A percentile compares a stretch with the other conserved stretches of the same genome.
These are phyloP conservation scores for Sebastes reedi DNA, from an alignment of 2,797 vertebrate genomes.

Conservation along the genomic window DNA sequence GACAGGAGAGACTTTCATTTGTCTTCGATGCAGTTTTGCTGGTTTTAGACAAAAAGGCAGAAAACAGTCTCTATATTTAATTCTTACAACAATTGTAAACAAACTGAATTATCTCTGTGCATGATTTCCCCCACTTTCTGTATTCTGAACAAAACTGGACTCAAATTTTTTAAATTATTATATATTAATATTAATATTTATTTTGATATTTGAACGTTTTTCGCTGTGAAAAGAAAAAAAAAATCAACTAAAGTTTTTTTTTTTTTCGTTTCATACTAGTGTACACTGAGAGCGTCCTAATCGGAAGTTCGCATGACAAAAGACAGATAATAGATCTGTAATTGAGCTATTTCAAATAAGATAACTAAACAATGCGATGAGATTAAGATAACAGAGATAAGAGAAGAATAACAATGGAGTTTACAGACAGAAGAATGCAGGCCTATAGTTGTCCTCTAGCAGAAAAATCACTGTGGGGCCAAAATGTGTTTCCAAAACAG, in stretches of 20 bases:
- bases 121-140: not conserved
- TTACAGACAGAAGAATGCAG: slow-evolving; percentile 63
- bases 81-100: not conserved
- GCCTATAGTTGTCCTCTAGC: slow-evolving; percentile 19
- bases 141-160: not conserved
- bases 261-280: not conserved
- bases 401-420: slow-evolving; percentile 66
- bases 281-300: slow-evolving; percentile 4
- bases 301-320: slow-evolving; percentile 67
- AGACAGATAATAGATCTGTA: slow-evolving; percentile 69
- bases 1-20: not conserved
- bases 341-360: slow-evolving; percentile 75
- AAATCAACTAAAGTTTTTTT: too few species aligned
- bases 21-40: not conserved
- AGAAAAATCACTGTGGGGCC: slow-evolving; percentile 25
- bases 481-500: slow-evolving; percentile 17
- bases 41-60: not conserved
- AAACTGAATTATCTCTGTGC: not conserved
- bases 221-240: not conserved
- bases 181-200: too few species aligned
- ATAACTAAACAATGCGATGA: slow-evolving; percentile 66
- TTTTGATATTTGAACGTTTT: not conserved
- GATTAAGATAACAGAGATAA: slow-evolving; percentile 77
- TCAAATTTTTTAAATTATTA: not conserved
- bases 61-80: not conserved